Evolutionary conservation across 2,888 invertebrate genomes (phyloP).

Genomic region (Malthinus seriepunctatus): DNA sequence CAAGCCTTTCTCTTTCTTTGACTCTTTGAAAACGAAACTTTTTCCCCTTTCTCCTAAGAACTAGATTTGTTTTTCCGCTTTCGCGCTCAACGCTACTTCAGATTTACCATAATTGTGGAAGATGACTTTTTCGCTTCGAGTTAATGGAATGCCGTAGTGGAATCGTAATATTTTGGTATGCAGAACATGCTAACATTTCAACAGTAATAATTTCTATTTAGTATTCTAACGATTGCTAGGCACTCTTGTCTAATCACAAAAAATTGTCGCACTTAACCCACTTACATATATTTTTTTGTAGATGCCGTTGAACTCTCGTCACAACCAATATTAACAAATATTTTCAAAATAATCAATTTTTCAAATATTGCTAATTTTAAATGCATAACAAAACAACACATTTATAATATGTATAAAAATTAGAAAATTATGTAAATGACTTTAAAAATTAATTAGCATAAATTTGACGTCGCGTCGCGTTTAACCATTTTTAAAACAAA

Average conservation of each 20-base stretch:
- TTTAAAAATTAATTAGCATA: constrained; percentile 4
- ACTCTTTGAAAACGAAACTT: constrained; percentile 41
- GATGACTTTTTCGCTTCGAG: constrained; percentile 23
- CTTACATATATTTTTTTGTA: constrained; percentile 34
- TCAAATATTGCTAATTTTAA: neutral
- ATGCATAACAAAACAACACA: constrained; percentile 4
- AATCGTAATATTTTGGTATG: constrained; percentile 65
- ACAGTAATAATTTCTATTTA: constrained; percentile 38
- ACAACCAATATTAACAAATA: constrained; percentile 6
- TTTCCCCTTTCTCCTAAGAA: constrained; percentile 41
- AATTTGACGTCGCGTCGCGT: neutral
- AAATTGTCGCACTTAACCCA: constrained; percentile 37
- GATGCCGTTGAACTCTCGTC: constrained; percentile 32
- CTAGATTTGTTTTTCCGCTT: constrained; percentile 39
- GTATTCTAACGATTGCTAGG: constrained; percentile 35
- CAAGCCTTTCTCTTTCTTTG: constrained; percentile 39
- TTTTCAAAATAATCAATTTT: constrained; percentile 4
- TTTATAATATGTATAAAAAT: constrained; percentile 4
- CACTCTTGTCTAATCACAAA: constrained; percentile 38
- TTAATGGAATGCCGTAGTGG: constrained; percentile 2
- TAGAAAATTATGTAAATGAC: constrained; percentile 4
- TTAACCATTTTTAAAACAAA: neutral
- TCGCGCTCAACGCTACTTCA: constrained; percentile 26
- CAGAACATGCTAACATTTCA: constrained; percentile 47
- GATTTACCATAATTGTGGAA: constrained; percentile 15